Base-by-base conservation (phyloP, 2,888 invertebrate species). In the Epirrhoe tristata region DNA sequence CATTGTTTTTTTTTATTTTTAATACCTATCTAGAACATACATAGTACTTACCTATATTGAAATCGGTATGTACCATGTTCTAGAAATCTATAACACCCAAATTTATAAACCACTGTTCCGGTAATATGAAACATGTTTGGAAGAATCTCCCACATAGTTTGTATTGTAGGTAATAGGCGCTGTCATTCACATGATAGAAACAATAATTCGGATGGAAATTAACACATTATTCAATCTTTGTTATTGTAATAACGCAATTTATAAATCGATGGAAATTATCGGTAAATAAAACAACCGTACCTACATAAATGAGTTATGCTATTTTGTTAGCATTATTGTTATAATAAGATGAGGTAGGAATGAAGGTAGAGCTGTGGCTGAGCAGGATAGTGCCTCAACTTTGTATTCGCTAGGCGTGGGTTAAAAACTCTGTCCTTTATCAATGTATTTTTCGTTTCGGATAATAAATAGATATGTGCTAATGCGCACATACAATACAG, bases 101-200 rank as follows among this genome's bases (percentile, higher is more conserved):
- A 39, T 10, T 10, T 39, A 39, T 10, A 32, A 32, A 0, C 1
- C 34, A 24, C 24, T 24, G 24, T 24, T 34, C 5, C 5, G 5
- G 7, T 34, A 34, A 4, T 7, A 7, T 34, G 32, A 32, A 32
- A 32, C 34, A 34, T 34, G 7, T 34, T 58, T 16, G 63, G 69
- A 66, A 34, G 46, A 61, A 58, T 59, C n/a, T 34, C 36, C 51
- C 61, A 68, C 43, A 59, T 63, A 69, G 62, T 68, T 78, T 73
- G 67, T 69, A 64, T 78, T 73, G 67, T 69, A 64, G 62, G 60
- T 66, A 69, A 74, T 75, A 73, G 59, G 59, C 68, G 54, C 63
- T 54, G 67, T 74, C 58, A 59, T 65, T 52, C 62, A 57, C 36
- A 50, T 67, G 72, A 74, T 74, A 67, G 48, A 64, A 60, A 66